A percentile compares a stretch with the other conserved stretches of the same genome.
Evolutionary conservation across 37 sponge, comb jelly and placozoan genomes (phyloP).

Genomic region (Oopsacas minuta): DNA sequence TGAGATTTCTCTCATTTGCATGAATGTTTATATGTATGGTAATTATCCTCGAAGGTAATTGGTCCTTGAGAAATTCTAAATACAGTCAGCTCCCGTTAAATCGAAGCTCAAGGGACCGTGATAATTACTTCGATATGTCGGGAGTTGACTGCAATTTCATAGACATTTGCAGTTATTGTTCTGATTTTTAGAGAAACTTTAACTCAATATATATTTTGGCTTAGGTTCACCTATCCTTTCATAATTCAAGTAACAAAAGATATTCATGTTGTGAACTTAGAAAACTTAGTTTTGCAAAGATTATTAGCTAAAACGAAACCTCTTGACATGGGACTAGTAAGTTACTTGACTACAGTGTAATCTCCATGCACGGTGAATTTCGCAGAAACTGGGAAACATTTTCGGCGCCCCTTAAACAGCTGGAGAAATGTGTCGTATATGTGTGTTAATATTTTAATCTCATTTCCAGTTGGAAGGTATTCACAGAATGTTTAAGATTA

Average conservation of each 20-base stretch:
- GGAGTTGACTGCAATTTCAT: no score
- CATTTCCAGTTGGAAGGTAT: neutral
- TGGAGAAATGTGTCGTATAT: neutral
- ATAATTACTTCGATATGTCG: no score
- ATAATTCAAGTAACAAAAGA: neutral
- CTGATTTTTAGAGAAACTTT: no score
- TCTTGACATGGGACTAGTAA: neutral
- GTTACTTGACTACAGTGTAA: neutral
- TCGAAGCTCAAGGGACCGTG: no score
- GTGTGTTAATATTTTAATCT: neutral
- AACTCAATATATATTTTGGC: no score
- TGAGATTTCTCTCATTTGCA: slow-evolving; percentile 6
- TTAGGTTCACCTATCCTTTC: slow-evolving; percentile 12
- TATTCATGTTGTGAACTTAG: neutral
- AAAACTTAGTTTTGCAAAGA: neutral
- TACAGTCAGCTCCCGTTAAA: no score
- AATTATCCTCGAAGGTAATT: neutral
- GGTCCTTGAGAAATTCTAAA: no score
- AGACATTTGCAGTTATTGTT: no score
- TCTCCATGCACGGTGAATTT: neutral
- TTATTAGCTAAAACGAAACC: neutral
- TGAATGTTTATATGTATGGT: slow-evolving; percentile 14
- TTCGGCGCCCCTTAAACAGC: neutral
- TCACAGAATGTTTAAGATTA: neutral
- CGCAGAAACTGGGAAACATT: neutral